Evolutionary conservation across 2,888 invertebrate genomes (phyloP).

Genomic region (Julus scanicus): DNA sequence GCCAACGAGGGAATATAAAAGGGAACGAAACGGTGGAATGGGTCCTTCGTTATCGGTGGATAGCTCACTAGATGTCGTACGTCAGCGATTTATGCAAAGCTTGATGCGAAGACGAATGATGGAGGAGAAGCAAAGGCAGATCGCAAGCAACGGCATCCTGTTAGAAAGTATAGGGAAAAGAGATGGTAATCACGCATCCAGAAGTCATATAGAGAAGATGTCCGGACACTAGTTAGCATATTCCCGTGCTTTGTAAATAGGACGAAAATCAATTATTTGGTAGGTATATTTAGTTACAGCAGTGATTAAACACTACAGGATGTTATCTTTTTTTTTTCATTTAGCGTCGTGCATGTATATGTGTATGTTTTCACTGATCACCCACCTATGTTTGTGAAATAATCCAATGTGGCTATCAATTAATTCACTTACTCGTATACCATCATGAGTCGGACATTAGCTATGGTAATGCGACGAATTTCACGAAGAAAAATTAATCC

Average conservation of each 20-base stretch:
- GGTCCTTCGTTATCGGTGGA: constrained; percentile 50
- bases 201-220: background rate
- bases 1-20: constrained; percentile 43
- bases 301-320: background rate
- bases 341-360: too few relatives aligned
- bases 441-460: too few relatives aligned
- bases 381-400: too few relatives aligned
- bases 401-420: too few relatives aligned
- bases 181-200: background rate
- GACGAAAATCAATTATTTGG: constrained; percentile 5
- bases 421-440: too few relatives aligned
- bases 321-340: too few relatives aligned
- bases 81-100: constrained; percentile 17
- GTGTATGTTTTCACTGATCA: too few relatives aligned
- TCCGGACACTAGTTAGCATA: background rate
- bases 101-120: background rate
- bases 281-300: background rate
- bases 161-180: constrained; percentile 46
- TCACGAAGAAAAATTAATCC: too few relatives aligned
- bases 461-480: too few relatives aligned
- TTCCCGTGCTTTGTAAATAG: background rate
- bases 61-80: constrained; percentile 49
- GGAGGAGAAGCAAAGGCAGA: constrained; percentile 48
- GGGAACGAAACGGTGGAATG: constrained; percentile 31
- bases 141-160: constrained; percentile 36